Base-by-base conservation (phyloP, 1,140 invertebrate genomes). In the Micrasema minimum region DNA sequence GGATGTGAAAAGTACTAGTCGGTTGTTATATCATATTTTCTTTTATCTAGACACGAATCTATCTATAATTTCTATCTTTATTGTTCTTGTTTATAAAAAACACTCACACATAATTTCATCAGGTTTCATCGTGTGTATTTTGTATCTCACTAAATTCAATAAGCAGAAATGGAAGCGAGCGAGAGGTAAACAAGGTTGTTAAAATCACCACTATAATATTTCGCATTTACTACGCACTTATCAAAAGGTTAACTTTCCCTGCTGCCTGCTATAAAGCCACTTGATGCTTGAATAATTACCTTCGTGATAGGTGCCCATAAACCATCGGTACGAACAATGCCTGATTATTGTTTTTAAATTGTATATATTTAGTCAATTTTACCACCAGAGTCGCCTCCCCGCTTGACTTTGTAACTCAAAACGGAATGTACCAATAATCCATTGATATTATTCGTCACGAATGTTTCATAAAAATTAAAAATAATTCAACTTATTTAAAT, bases 281-380 rank as follows among this genome's bases (percentile, higher is more conserved):
- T 72, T 72, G 66, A 72, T 72, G 43, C 41, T 62, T 72, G 71
- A 72, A 69, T 72, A 72, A 72, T 72, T 65, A 45, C 71, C 66
- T 72, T 51, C 71, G 71, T 72, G 71, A 57, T 57, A 69, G 55
- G 59, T 53, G 50, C 46, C 23, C 71, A 66, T 72, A 72, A 72
- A 72, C 66, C 71, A 72, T 69, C 41, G 71, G 61, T 72, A 65
- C 57, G 66, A 72, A 65, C 46, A 72, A 72, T 66, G 66, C 23
- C 65, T 65, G 66, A 69, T 59, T 72, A 72, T 72, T 72, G 71
- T 72, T 72, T n/a, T 72, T 72, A 72, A 72, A 72, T 72, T 72
- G 66, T 66, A 72, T 72, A 72, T 69, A 72, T 72, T 72, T 72
- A 72, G 59, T 50, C 43, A 20, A 61, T 61, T 53, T 68, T 50